A percentile compares a stretch with the other conserved stretches of the same genome.
These are phyloP conservation scores for Xylocampa areola DNA, from an alignment of 2,888 invertebrate genomes.

Conservation along the genomic window DNA sequence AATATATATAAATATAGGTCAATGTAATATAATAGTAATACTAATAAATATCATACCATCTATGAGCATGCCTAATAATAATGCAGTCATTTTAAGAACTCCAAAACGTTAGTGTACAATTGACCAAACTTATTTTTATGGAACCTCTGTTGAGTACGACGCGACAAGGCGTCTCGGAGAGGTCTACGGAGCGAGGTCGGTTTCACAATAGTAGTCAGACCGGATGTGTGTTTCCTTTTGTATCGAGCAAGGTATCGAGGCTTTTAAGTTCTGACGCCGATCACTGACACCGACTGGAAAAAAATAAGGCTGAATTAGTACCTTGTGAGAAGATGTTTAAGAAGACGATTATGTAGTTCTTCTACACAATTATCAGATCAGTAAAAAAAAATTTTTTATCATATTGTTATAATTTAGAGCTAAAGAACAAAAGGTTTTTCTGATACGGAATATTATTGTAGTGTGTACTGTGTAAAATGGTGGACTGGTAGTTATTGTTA, in stretches of 20 bases:
- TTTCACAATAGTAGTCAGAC: slow-evolving; percentile 70
- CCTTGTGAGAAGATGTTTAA: background rate
- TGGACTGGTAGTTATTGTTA: no score
- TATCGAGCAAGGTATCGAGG: slow-evolving; percentile 72
- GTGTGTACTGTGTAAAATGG: no score
- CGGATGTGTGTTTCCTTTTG: slow-evolving; percentile 79
- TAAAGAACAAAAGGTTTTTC: no score
- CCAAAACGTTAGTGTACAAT: background rate
- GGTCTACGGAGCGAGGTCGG: slow-evolving; percentile 41
- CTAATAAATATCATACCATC: no score
- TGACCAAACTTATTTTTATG: background rate
- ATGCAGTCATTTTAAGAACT: no score
- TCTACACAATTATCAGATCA: no score
- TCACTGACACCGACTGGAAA: slow-evolving; percentile 66
- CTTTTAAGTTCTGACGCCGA: slow-evolving; percentile 76
- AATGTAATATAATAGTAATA: no score
- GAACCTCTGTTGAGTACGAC: background rate
- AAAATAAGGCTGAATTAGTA: slow-evolving; percentile 18
- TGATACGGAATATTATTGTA: no score
- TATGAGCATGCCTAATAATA: no score
- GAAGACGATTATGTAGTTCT: background rate
- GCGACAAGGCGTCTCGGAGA: slow-evolving; percentile 40
- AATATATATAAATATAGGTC: no score
- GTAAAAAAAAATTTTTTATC: no score
- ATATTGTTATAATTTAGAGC: no score